A percentile compares a stretch with the other conserved stretches of the same genome.
These are phyloP conservation scores for Zoroaster sp. DNA, from an alignment of 53 echinoderm and acorn worm genomes.

Conservation along the genomic window DNA sequence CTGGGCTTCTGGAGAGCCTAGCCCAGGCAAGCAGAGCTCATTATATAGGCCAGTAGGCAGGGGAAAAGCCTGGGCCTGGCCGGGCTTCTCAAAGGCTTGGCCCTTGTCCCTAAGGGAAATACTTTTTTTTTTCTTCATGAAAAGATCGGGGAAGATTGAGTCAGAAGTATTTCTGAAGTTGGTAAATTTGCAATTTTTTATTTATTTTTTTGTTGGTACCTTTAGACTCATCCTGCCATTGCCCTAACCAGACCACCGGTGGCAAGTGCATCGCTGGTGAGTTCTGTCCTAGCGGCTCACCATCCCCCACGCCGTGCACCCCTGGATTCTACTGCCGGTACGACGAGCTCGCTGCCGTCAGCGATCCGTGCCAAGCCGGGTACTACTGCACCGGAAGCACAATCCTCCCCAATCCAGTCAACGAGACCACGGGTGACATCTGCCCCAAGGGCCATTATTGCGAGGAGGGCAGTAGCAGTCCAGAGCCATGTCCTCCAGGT, in stretches of 20 bases:
- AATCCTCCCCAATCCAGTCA: slow-evolving; percentile 86
- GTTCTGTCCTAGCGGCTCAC: slow-evolving; percentile 86
- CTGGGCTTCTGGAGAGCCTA: too few species aligned
- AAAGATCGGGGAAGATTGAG: too few species aligned
- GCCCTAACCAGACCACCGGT: slow-evolving; percentile 93
- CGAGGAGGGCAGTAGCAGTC: slow-evolving; percentile 69
- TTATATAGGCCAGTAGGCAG: too few species aligned
- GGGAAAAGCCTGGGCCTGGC: too few species aligned
- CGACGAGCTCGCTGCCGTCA: slow-evolving; percentile 88
- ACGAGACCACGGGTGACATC: slow-evolving; percentile 88
- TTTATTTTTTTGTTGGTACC: too few species aligned
- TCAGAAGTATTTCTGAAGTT: too few species aligned
- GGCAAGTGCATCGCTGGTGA: slow-evolving; percentile 92
- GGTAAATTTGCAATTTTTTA: too few species aligned
- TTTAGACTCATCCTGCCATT: slow-evolving; percentile 87
- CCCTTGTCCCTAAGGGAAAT: too few species aligned
- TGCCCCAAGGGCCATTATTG: slow-evolving; percentile 96
- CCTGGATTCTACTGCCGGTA: slow-evolving; percentile 83
- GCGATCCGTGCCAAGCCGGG: slow-evolving; percentile 81
- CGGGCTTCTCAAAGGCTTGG: too few species aligned
- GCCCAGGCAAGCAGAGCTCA: too few species aligned
- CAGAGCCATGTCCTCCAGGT: slow-evolving; percentile 90
- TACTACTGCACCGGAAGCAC: slow-evolving; percentile 96
- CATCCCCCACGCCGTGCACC: slow-evolving; percentile 76
- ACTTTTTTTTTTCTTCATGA: too few species aligned